phyloP scores from a whole-genome alignment of 2,113 vertebrate species.

The Climacteris rufus region DNA sequence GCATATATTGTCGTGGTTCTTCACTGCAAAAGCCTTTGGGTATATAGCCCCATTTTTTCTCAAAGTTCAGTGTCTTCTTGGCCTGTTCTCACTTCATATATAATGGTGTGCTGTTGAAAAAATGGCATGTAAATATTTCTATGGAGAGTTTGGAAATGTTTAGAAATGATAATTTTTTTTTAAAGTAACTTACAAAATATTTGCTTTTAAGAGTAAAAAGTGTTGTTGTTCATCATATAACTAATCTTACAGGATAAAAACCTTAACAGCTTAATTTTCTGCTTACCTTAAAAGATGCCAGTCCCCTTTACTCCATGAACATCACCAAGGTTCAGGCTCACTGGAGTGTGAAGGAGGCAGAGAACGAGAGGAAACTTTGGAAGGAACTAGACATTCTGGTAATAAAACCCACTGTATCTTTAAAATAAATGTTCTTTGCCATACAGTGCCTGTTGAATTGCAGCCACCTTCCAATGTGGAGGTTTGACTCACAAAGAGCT shows the following conservation, averaged over 20 bases:
- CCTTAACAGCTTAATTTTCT: background rate
- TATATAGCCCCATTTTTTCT: background rate
- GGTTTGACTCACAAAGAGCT: background rate
- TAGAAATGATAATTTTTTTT: background rate
- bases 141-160: background rate
- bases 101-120: background rate
- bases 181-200: background rate
- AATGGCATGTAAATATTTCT: background rate
- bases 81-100: background rate
- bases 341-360: slow-evolving; percentile 81
- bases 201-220: background rate
- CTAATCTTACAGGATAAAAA: background rate
- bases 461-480: background rate
- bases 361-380: slow-evolving; percentile 84
- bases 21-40: background rate
- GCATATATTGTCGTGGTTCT: background rate
- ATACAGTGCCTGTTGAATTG: background rate
- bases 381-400: slow-evolving; percentile 85
- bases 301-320: slow-evolving; percentile 87
- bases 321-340: slow-evolving; percentile 74
- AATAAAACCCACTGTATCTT: background rate
- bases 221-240: background rate
- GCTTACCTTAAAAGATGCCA: slow-evolving; percentile 79
- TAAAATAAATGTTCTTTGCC: background rate
- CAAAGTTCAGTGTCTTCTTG: background rate